Evolutionary conservation across 2,888 invertebrate species (phyloP).

Genomic region (Adela reaumurella): DNA sequence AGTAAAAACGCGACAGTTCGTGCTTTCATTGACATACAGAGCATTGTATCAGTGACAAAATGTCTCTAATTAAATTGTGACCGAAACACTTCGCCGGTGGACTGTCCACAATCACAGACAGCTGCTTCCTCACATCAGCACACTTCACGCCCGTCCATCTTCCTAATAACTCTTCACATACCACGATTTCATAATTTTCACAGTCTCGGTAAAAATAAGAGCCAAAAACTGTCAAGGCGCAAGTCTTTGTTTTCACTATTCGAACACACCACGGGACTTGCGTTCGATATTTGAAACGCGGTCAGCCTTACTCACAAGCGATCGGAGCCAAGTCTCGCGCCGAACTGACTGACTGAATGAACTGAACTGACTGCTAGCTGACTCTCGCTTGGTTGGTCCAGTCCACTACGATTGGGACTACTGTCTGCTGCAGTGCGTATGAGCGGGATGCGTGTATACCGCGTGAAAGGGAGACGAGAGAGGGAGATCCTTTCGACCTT

Average conservation of each 20-base stretch:
- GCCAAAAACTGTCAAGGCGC: conserved; percentile 22
- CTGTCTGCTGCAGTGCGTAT: conserved; percentile 19
- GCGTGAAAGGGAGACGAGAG: conserved; percentile 19
- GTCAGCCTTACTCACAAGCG: conserved; percentile 4
- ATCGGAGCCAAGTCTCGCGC: not conserved
- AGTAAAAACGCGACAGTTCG: too few species aligned
- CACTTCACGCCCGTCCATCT: too few species aligned
- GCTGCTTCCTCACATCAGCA: too few species aligned
- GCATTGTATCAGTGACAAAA: too few species aligned
- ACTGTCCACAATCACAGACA: too few species aligned
- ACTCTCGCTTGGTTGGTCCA: not conserved
- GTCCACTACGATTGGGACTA: too few species aligned
- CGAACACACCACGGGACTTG: conserved; percentile 28
- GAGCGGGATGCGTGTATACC: conserved; percentile 22
- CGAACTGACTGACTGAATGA: not conserved
- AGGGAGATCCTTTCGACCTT: not conserved
- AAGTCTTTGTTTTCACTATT: conserved; percentile 26
- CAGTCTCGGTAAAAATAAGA: conserved; percentile 2
- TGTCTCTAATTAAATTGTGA: too few species aligned
- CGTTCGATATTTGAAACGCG: conserved; percentile 35
- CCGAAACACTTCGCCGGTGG: too few species aligned
- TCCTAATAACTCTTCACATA: too few species aligned
- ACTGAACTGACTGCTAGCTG: not conserved
- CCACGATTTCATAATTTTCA: conserved; percentile 4
- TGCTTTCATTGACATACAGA: too few species aligned